These are phyloP conservation scores for Nautilus pompilius DNA, from an alignment of 1,140 invertebrate species.

Conservation along the genomic window DNA sequence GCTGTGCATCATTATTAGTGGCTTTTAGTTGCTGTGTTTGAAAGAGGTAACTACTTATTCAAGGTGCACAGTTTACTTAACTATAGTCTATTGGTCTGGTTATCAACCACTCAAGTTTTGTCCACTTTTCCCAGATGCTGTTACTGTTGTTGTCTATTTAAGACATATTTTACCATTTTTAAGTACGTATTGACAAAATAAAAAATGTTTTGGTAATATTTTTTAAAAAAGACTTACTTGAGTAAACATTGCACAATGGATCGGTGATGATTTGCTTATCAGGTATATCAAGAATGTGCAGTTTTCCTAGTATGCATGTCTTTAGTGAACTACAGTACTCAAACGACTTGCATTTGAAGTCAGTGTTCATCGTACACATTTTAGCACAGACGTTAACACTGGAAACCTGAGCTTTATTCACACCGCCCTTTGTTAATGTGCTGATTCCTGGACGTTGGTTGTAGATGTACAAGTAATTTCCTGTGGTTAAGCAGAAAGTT, in stretches of 20 bases:
- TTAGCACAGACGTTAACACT: constrained; percentile 21
- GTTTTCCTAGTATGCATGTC: constrained; percentile 17
- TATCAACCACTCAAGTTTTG: no score
- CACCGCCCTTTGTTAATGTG: constrained; percentile 10
- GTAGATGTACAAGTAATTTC: constrained; percentile 22
- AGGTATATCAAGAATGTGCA: constrained; percentile 19
- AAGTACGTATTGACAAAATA: no score
- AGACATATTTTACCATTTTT: no score
- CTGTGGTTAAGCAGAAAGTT: constrained; percentile 7
- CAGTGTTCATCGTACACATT: constrained; percentile 12
- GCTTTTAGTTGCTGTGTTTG: no score
- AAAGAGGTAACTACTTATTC: no score
- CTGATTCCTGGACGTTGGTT: constrained; percentile 16
- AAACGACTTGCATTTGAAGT: constrained; percentile 23
- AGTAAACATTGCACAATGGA: constrained; percentile 24
- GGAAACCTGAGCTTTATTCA: background rate
- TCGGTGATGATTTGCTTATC: constrained; percentile 1
- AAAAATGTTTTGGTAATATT: no score
- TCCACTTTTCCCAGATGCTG: no score
- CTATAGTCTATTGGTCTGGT: no score
- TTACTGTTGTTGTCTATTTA: no score
- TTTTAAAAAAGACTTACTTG: no score
- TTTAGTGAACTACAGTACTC: constrained; percentile 22
- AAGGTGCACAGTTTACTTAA: no score
- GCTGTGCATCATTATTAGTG: no score